Evolutionary conservation across 2,113 vertebrate genomes (phyloP).

Genomic region (Egretta garzetta): DNA sequence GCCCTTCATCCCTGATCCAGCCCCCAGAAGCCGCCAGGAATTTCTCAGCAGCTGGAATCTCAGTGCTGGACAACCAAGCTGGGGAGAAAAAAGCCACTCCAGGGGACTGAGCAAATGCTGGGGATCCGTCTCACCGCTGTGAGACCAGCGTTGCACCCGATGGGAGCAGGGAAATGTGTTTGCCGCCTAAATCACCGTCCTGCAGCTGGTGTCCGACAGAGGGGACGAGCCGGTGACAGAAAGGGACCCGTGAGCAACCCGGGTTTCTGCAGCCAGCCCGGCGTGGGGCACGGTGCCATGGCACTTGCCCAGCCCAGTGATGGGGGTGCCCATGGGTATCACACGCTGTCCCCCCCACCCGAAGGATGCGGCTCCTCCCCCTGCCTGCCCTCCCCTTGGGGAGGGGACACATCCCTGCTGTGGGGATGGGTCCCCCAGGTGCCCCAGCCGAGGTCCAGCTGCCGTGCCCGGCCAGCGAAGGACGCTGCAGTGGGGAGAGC

Average conservation of each 20-base stretch:
- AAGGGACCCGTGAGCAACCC: fast-evolving
- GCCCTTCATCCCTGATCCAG: neutral
- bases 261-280: neutral
- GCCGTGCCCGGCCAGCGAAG: fast-evolving
- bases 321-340: neutral
- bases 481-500: fast-evolving
- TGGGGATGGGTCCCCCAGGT: neutral
- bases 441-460: neutral
- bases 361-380: neutral
- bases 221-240: neutral
- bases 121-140: fast-evolving
- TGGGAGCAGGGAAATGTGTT: neutral
- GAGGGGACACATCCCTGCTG: neutral
- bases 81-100: neutral
- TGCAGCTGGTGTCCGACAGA: neutral
- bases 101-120: neutral
- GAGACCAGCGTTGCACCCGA: fast-evolving
- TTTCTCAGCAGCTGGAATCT: neutral
- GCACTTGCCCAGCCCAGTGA: neutral
- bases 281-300: fast-evolving
- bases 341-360: neutral
- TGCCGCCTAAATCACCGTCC: neutral
- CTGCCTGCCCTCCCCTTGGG: neutral
- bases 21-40: neutral
- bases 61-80: neutral